Base-by-base conservation (phyloP, 2,797 vertebrate species). In the Gambusia yucatana region DNA sequence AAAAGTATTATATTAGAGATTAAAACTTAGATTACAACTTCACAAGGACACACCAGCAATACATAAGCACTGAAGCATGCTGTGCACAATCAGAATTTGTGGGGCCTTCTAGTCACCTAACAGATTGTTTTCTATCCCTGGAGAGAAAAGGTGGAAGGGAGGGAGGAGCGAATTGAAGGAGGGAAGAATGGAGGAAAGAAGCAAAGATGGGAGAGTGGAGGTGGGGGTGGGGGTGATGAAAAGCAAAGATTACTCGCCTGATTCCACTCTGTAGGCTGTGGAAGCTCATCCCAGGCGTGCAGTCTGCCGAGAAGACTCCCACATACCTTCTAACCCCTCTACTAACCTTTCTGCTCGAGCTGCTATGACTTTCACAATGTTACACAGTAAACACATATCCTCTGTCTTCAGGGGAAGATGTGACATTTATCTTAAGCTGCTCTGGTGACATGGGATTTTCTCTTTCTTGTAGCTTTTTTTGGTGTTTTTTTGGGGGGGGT, bases 301-400 rank as follows among this genome's bases (percentile, higher is more conserved):
- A 89, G 79, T 84, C 77, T 89, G 86, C 86, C 78, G 88, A 80
- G 84, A 89, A 89, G 86, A 81, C 88, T 78, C 79, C 88, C 87
- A 85, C 88, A 85, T 78, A 82, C 80, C 74, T 75, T 44, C 86
- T 80, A 47, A 88, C 93, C 92, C 82, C 80, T 1, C 22, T 76
- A 14, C 88, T 91, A 82, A 92, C 92, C 93, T 95, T 93, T 93
- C 89, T 91, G 91, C 92, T 90, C 59, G 85, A 85, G 82, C 91
- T 91, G 88, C 85, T 82, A 8, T 90, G 89, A 93, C 93, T 93
- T 93, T 94, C 87, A 90, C 89, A 93, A 89, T 91, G 91, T 91
- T 91, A 80, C 82, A 78, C 88, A 75, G 87, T 91, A 93, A 94
- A 93, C 93, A 91, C 85, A 85, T 75, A 59, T 70, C 75, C 77